Conservation (phyloP, 2,113 vertebrate species). For the Alexandromys fortis region DNA sequence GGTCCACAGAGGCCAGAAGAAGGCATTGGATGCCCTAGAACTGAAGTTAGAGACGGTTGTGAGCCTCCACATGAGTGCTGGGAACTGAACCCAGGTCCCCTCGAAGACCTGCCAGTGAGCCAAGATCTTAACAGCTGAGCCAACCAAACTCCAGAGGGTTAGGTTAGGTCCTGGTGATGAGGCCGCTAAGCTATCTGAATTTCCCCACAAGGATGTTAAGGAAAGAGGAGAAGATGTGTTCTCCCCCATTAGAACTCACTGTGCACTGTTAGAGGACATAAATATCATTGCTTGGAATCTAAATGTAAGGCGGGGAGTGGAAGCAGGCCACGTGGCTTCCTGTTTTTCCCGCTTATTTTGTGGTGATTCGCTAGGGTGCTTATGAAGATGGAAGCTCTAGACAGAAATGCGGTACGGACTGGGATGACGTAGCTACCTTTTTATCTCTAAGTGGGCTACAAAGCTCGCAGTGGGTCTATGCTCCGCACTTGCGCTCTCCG, state of each 20-base stretch:
- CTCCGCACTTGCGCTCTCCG: background rate
- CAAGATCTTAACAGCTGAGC: background rate
- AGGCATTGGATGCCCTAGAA: background rate
- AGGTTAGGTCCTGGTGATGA: conserved; percentile 22
- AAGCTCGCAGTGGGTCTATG: background rate
- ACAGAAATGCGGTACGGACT: background rate
- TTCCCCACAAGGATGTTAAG: conserved; percentile 14
- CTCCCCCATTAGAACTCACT: background rate
- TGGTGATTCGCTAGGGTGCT: background rate
- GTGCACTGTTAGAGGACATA: background rate
- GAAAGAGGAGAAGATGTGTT: background rate
- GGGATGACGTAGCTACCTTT: background rate
- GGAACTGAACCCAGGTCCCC: background rate
- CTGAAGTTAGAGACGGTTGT: background rate
- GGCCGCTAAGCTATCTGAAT: background rate
- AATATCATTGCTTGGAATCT: background rate
- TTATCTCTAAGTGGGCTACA: conserved; percentile 36
- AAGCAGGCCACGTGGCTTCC: background rate
- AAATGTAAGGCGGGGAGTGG: background rate
- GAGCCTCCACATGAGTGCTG: background rate
- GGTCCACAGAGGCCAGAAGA: background rate
- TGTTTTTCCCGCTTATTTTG: background rate
- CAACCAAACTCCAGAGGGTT: background rate
- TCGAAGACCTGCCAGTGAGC: background rate
- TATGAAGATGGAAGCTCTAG: background rate